Evolutionary conservation across 1,140 invertebrate genomes (phyloP).

Genomic region (Meloidogyne floridensis): DNA sequence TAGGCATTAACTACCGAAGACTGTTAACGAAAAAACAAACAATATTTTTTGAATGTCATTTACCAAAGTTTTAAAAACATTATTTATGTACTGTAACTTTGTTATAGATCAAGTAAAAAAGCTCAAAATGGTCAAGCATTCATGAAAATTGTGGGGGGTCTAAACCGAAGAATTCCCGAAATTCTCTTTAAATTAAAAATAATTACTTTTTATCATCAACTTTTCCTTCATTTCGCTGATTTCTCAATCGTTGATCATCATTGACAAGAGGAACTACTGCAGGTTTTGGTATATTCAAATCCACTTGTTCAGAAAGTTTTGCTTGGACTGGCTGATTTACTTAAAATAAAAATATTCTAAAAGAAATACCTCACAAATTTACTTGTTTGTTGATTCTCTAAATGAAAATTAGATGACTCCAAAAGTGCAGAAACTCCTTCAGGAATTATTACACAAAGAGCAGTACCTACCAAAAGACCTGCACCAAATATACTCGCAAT

Average conservation of each 20-base stretch:
- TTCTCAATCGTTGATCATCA: neutral
- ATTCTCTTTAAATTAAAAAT: neutral
- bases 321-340: neutral
- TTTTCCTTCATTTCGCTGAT: neutral
- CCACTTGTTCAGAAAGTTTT: neutral
- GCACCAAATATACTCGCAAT: constrained; percentile 91
- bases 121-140: no score
- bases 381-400: neutral
- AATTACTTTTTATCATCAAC: neutral
- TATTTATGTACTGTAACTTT: no score
- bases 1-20: no score
- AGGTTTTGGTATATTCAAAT: neutral
- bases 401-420: constrained; percentile 28
- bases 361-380: neutral
- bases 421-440: constrained; percentile 77
- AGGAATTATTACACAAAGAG: constrained; percentile 94
- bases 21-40: no score
- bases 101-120: no score
- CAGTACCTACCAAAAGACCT: constrained; percentile 94
- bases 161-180: no score
- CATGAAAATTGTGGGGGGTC: no score
- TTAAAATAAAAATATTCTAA: neutral
- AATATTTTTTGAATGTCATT: no score
- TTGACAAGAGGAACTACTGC: neutral
- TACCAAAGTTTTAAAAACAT: no score